Evolutionary conservation across 1,140 invertebrate species (phyloP).

Genomic region (Drosophila ercepeae): DNA sequence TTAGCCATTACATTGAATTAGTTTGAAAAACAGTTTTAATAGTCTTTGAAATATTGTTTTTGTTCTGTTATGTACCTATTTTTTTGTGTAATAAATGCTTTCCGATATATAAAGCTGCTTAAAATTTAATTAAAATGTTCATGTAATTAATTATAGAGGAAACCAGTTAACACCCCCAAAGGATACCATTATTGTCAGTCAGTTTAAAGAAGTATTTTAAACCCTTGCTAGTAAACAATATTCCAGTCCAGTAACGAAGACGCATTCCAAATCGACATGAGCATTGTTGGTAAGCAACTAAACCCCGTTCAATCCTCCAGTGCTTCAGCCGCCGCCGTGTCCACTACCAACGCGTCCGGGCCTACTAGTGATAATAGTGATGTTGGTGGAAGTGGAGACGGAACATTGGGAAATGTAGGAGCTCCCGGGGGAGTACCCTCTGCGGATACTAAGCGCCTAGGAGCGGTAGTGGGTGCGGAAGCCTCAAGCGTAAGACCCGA

Average conservation of each 20-base stretch:
- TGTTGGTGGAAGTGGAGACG: constrained; percentile 8
- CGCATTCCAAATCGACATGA: constrained; percentile 37
- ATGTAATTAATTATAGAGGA: not conserved
- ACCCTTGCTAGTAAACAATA: not conserved
- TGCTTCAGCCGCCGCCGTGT: constrained; percentile 10
- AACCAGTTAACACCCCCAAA: not conserved
- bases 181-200: constrained; percentile 14
- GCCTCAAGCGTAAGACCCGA: constrained; percentile 86
- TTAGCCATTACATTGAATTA: no score
- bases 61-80: no score
- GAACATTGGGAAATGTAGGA: constrained; percentile 5
- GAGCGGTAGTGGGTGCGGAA: constrained; percentile 14
- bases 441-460: constrained; percentile 31
- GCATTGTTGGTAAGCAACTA: constrained; percentile 72
- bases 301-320: constrained; percentile 62
- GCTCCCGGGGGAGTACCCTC: constrained; percentile 4
- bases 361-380: constrained; percentile 10
- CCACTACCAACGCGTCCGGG: constrained; percentile 10
- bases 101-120: no score
- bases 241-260: not conserved
- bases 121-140: no score
- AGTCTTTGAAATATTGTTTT: not conserved
- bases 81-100: no score
- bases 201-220: constrained; percentile 6
- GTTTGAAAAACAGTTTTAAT: no score